Base-by-base conservation (phyloP, 2,797 vertebrate species). In the Myotis myotis region DNA sequence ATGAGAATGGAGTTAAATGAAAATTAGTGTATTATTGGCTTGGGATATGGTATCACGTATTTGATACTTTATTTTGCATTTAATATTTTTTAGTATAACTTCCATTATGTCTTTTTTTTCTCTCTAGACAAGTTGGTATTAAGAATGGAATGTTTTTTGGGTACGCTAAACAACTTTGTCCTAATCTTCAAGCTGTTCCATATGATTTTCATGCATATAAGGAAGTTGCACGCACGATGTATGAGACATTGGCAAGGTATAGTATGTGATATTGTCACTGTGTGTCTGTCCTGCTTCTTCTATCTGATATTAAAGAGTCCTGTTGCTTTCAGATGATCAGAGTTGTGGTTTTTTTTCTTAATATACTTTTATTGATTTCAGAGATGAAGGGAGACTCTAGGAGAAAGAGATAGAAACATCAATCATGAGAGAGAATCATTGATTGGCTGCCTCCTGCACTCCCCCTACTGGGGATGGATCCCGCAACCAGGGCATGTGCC, bases 111-210 rank as follows among this genome's bases (percentile, higher is more conserved):
- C 80, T 72, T 96, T n/a, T 95, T 82, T 96, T 30, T 94, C 86
- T 95, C 95, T 97, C 82, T 98, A 99, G 99, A 97, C 99, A 99
- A 98, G 98, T 98, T 6, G 99, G 99, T 13, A 98, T 99, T 98
- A 99, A 98, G 97, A 99, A 99, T 20, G 99, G 99, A 94, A 99
- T 99, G 99, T 99, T 99, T 98, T 99, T 99, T 96, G 99, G 99
- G 81, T 98, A 99, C 96, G 99, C 99, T 17, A 99, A 99, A 96
- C 99, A 99, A 93, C 97, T 99, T 23, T 99, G 99, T 97, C 99
- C 99, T 70, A 98, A 97, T 36, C 98, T 99, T 93, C 99, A 99
- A 96, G 98, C 99, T 16, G 99, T 99, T 85, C 98, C 99, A 0
- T 99, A 99, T 83, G 99, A 99, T 97, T 99, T 99, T 97, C 98